Evolutionary conservation across 2,888 invertebrate species (phyloP).

Genomic region (Eremobia ochroleuca): DNA sequence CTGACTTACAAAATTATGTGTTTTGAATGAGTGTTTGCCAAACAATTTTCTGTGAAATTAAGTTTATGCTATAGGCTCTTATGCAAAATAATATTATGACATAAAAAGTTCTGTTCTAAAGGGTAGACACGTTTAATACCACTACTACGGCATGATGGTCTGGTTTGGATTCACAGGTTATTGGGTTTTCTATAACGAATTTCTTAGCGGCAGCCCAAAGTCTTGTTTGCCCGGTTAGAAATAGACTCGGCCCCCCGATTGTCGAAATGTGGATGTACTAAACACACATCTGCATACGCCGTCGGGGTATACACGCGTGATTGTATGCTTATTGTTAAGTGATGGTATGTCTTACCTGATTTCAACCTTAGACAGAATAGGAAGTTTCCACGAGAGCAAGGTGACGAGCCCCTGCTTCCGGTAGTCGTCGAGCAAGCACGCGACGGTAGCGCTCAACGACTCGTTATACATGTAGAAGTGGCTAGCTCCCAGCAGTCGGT

Average conservation of each 20-base stretch:
- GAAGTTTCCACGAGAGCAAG: conserved; percentile 95
- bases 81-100: no score
- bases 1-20: no score
- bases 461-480: conserved; percentile 98
- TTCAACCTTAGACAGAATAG: conserved; percentile 96
- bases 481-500: conserved; percentile 95
- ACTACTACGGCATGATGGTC: not conserved
- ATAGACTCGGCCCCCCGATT: not conserved
- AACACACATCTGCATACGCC: not conserved
- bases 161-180: no score
- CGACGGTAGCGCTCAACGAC: conserved; percentile 95
- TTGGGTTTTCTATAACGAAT: not conserved
- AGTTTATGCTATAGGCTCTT: no score
- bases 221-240: not conserved
- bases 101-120: no score
- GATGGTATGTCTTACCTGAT: conserved; percentile 87
- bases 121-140: no score
- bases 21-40: no score
- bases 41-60: no score
- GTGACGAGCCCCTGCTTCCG: conserved; percentile 92
- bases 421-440: conserved; percentile 94
- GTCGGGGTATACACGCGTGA: no score
- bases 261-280: not conserved
- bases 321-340: not conserved
- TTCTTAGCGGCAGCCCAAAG: not conserved